A percentile compares a stretch with the other conserved stretches of the same genome.
These are phyloP conservation scores for Cyprinodon variegatus DNA, from an alignment of 2,113 vertebrate species.

Conservation along the genomic window DNA sequence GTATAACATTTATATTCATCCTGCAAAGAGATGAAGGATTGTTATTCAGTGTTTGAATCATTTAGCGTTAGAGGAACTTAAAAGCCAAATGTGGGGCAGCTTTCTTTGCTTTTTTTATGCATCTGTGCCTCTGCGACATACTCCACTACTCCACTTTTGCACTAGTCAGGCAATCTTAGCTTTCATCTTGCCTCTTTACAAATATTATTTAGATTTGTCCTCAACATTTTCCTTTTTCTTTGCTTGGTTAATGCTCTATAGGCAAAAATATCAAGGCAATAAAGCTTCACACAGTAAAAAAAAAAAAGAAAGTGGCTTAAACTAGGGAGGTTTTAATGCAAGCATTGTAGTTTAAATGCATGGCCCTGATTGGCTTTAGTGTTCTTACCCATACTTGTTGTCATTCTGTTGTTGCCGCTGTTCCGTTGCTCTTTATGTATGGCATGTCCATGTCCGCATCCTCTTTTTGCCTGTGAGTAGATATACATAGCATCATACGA, in stretches of 20 bases:
- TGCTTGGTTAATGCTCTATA: not conserved
- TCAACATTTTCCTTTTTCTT: not conserved
- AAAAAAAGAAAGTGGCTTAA: not conserved
- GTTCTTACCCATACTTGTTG: conserved; percentile 39
- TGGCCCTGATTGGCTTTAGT: not conserved
- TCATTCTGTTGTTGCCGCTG: conserved; percentile 34
- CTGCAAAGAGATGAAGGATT: conserved; percentile 57
- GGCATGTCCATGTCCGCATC: conserved; percentile 46
- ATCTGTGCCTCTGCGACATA: conserved; percentile 66
- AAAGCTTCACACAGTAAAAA: not conserved
- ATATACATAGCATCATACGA: conserved; percentile 1
- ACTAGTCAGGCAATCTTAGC: not conserved
- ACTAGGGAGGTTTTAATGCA: not conserved
- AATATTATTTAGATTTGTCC: not conserved
- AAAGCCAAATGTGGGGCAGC: conserved; percentile 73
- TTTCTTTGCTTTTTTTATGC: conserved; percentile 46
- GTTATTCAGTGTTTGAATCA: conserved; percentile 72
- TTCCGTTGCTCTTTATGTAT: conserved; percentile 55
- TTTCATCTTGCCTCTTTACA: not conserved
- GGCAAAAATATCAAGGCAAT: not conserved
- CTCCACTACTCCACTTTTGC: conserved; percentile 60
- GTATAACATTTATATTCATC: conserved; percentile 57
- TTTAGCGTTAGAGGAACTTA: conserved; percentile 67
- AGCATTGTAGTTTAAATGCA: not conserved
- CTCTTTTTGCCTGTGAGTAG: conserved; percentile 52